Evolutionary conservation across 2,113 vertebrate genomes (phyloP).

Genomic region (Sula dactylatra): DNA sequence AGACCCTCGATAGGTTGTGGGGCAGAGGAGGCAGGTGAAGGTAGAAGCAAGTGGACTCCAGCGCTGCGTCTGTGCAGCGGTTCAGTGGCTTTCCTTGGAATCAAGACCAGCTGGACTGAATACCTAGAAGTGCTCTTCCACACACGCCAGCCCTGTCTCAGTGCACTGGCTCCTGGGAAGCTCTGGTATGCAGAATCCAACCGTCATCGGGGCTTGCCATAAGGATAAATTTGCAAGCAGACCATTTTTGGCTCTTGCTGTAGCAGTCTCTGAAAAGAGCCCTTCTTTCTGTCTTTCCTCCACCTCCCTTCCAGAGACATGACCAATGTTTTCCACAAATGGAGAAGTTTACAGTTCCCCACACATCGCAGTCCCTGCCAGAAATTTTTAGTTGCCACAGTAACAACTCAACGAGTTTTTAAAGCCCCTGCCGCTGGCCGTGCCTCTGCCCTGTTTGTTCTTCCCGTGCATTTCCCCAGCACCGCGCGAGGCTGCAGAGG

Average conservation of each 20-base stretch:
- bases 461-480: neutral
- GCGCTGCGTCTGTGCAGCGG: neutral
- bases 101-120: neutral
- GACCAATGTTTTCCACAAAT: conserved; percentile 63
- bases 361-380: neutral
- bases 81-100: neutral
- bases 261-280: conserved; percentile 50
- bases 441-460: conserved; percentile 37
- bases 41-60: neutral
- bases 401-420: conserved; percentile 34
- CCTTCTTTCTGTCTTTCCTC: conserved; percentile 49
- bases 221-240: conserved; percentile 46
- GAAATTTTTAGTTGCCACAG: conserved; percentile 45
- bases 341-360: conserved; percentile 53
- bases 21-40: neutral
- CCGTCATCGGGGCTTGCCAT: neutral
- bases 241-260: conserved; percentile 4
- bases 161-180: conserved; percentile 28
- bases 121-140: neutral
- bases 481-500: neutral
- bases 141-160: neutral
- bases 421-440: neutral
- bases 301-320: conserved; percentile 52
- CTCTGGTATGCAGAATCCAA: neutral
- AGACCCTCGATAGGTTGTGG: neutral